Evolutionary conservation across 2,888 invertebrate species (phyloP), one percentile per base, ranked within the genome.

Genomic region (Dryococelus australis): DNA sequence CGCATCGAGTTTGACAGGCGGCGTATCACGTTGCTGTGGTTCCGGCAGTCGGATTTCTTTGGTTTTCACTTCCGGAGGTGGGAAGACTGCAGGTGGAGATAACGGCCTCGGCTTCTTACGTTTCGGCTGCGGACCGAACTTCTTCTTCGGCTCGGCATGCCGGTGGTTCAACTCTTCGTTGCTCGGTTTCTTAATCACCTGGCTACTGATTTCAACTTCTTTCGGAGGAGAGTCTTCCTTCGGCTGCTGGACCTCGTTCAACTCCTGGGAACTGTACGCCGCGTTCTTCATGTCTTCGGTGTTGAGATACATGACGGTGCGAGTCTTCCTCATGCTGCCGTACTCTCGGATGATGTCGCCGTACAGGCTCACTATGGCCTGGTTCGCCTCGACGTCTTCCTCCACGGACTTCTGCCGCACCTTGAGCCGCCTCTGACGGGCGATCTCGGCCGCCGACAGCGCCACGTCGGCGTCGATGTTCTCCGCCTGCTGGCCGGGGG

Each of bases 271-370:
- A 89, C 93, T 93, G 88, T 94, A 94, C 6, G 94, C 95, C 0
- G 94, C 94, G 88, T 93, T 94, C 90, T 94, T 95, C 86, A 95
- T 91, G 87, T 95, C 95, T 87, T 95, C 95, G 10, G 94, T 94
- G 90, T 94, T 94, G 35, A 95, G 92, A 90, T 95, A 95, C 80
- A 95, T 91, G 81, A 89, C 90, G 0, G 94, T 94, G 20, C 94
- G 92, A 12, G 93, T 91, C 90, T 93, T 93, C 89, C 93, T 93
- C 87, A 92, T 93, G n/a, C 96, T 95, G 24, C 96, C 95, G 90
- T 95, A 95, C 91, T 95, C 96, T 90, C 94, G 95, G 1, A 97
- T 96, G 89, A 97, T 95, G 91, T 96, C 97, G 27, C 96, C 96
- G 90, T 97, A 97, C 91, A 97, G 96, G 92, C 96, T 96, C 26